phyloP scores from a whole-genome alignment of 1,140 invertebrate genomes.

The Euborellia annulipes region DNA sequence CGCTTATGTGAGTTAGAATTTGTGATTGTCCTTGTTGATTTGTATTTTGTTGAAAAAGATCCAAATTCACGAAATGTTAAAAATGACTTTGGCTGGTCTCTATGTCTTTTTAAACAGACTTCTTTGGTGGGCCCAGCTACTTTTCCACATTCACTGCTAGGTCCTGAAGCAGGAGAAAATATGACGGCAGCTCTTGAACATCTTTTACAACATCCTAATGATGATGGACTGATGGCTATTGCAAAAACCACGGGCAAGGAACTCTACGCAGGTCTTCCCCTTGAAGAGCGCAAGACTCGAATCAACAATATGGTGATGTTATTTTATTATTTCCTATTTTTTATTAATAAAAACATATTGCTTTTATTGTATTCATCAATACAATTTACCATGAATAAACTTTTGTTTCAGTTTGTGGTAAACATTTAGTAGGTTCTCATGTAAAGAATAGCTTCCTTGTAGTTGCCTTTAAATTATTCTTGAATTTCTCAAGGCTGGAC shows the following conservation, averaged over 20 bases:
- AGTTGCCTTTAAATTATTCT: too few species aligned
- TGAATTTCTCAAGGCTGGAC: too few species aligned
- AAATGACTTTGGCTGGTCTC: too few species aligned
- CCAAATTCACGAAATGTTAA: too few species aligned
- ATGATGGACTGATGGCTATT: constrained; percentile 59
- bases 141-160: constrained; percentile 14
- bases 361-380: neutral
- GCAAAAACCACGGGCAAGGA: constrained; percentile 63
- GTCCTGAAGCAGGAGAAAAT: constrained; percentile 19
- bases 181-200: constrained; percentile 25
- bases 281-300: constrained; percentile 41
- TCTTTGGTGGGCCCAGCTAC: constrained; percentile 21
- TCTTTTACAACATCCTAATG: constrained; percentile 27
- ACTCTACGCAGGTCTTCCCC: constrained; percentile 45
- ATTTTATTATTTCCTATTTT: constrained; percentile 19
- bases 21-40: too few species aligned
- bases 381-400: neutral
- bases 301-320: constrained; percentile 51
- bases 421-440: too few species aligned
- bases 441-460: too few species aligned
- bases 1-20: too few species aligned
- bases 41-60: too few species aligned
- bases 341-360: neutral
- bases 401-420: neutral
- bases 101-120: constrained; percentile 16